Evolutionary conservation across 2,888 invertebrate species (phyloP).

Genomic region (Phaedon cochleariae): DNA sequence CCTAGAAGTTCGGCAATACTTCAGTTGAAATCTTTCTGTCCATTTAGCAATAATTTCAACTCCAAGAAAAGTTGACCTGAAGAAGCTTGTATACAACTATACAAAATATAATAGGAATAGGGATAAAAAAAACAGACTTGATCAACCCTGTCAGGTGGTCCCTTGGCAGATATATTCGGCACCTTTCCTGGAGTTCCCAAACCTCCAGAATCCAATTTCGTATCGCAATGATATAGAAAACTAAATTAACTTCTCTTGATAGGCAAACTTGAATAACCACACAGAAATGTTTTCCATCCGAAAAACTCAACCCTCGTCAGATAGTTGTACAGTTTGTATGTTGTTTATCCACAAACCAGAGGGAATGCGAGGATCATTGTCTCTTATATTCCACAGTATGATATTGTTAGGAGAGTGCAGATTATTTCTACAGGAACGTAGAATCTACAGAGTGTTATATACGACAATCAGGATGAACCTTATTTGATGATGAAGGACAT

Average conservation of each 20-base stretch:
- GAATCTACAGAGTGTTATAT: too few relatives aligned
- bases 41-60: too few relatives aligned
- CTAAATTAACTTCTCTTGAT: not conserved
- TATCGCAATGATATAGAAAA: not conserved
- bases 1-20: too few relatives aligned
- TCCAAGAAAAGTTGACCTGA: too few relatives aligned
- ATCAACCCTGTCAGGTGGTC: too few relatives aligned
- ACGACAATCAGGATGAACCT: too few relatives aligned
- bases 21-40: too few relatives aligned
- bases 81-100: too few relatives aligned
- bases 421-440: constrained; percentile 4
- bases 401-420: constrained; percentile 13
- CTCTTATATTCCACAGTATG: constrained; percentile 20
- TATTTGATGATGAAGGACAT: too few relatives aligned
- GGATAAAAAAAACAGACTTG: too few relatives aligned
- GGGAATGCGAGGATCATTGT: constrained; percentile 18
- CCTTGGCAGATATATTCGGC: too few relatives aligned
- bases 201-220: not conserved
- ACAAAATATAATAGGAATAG: too few relatives aligned
- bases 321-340: not conserved
- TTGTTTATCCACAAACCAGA: constrained; percentile 6
- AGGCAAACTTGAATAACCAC: not conserved
- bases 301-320: not conserved
- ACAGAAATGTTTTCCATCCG: not conserved
- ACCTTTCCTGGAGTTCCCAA: not conserved